Percentiles rank a stretch among this genome's conserved stretches.
Conservation (phyloP, 2,888 invertebrate species). For the Apodemia zela region DNA sequence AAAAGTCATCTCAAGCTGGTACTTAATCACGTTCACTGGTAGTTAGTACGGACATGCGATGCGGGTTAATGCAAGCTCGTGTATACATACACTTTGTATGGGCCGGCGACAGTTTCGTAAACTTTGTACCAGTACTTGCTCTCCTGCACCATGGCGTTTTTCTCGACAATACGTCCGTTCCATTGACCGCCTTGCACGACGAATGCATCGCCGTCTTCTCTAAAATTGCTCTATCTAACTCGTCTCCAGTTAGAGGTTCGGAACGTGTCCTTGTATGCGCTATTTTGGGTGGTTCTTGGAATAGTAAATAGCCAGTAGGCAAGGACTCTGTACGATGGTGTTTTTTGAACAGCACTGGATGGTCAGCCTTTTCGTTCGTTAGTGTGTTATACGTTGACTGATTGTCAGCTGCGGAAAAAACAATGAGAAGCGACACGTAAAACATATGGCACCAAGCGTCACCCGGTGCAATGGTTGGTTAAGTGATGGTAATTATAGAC, state of each 20-base stretch:
- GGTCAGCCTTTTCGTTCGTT: slow-evolving; percentile 56
- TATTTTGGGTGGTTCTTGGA: slow-evolving; percentile 61
- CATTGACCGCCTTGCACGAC: slow-evolving; percentile 61
- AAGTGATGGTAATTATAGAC: slow-evolving; percentile 31
- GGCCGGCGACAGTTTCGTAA: slow-evolving; percentile 69
- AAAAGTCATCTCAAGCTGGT: slow-evolving; percentile 8
- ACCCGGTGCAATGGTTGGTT: slow-evolving; percentile 54
- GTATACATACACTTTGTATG: slow-evolving; percentile 74
- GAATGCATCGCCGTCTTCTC: slow-evolving; percentile 55
- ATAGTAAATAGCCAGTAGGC: slow-evolving; percentile 58
- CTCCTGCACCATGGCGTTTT: slow-evolving; percentile 60
- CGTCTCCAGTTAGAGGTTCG: slow-evolving; percentile 83
- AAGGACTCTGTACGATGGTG: slow-evolving; percentile 68
- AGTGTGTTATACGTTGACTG: slow-evolving; percentile 70
- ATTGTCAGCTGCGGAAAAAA: slow-evolving; percentile 67
- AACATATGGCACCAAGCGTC: slow-evolving; percentile 64
- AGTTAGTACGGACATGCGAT: slow-evolving; percentile 30
- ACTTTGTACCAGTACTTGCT: slow-evolving; percentile 68
- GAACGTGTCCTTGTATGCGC: slow-evolving; percentile 85
- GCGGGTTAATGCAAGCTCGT: slow-evolving; percentile 32
- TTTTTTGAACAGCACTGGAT: slow-evolving; percentile 48
- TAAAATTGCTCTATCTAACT: slow-evolving; percentile 54
- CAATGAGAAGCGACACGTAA: slow-evolving; percentile 72
- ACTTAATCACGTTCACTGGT: slow-evolving; percentile 11
- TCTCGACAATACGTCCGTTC: slow-evolving; percentile 48